Percentiles rank a stretch among this genome's conserved stretches.
These are phyloP conservation scores for Brachionus asplanchnoidis DNA, from an alignment of 1,140 invertebrate genomes.

Conservation along the genomic window DNA sequence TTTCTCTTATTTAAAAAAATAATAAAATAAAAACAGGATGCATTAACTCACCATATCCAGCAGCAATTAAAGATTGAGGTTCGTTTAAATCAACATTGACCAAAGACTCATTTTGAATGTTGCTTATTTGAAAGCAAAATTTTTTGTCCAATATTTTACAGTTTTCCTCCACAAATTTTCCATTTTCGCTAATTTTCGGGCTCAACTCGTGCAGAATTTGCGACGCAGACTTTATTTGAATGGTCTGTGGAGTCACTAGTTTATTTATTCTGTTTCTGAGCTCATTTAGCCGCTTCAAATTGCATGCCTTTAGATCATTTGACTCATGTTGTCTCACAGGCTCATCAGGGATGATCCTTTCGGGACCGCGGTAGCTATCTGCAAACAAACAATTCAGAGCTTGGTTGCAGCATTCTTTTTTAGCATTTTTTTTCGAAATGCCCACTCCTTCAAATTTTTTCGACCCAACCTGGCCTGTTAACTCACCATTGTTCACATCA, in stretches of 20 bases:
- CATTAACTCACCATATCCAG: conserved; percentile 11
- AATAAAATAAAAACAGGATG: not conserved
- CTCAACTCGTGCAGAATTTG: conserved; percentile 35
- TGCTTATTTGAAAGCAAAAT: conserved; percentile 2
- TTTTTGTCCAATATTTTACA: not conserved
- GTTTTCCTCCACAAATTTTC: not conserved
- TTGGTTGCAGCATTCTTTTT: conserved; percentile 10
- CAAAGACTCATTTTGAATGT: not conserved
- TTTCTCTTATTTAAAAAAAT: too few species aligned
- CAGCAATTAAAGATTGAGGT: not conserved
- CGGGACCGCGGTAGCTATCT: not conserved
- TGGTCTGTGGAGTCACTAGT: not conserved
- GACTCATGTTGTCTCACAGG: not conserved
- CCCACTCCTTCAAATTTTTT: not conserved
- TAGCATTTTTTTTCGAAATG: conserved; percentile 27
- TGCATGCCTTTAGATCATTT: not conserved
- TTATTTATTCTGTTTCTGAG: not conserved
- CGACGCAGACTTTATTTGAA: not conserved
- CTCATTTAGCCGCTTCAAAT: not conserved
- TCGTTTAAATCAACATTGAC: not conserved
- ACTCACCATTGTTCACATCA: not conserved
- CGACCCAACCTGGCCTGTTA: too few species aligned
- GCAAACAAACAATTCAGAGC: not conserved
- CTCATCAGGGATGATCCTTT: not conserved
- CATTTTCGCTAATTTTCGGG: not conserved